Base-by-base conservation (phyloP, 2,797 vertebrate species). In the Microhierax caerulescens region DNA sequence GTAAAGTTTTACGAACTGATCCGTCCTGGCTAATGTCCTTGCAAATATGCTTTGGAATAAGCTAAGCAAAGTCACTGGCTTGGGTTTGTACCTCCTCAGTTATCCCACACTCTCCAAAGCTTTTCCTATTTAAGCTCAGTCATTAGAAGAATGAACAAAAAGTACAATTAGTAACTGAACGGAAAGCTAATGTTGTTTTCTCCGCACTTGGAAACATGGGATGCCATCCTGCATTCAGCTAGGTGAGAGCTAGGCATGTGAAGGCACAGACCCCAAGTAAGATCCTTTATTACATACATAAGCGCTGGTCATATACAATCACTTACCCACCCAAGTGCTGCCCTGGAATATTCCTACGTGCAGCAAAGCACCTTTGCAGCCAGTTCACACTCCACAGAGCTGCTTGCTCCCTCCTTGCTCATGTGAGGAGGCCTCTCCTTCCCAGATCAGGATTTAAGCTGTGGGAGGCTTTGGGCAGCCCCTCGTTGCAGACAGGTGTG, bases 31-130 rank as follows among this genome's bases (percentile, higher is more conserved):
- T 93, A 87, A 91, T 69, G 84, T 93, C 54, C 57, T 89, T 92
- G 61, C 47, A 96, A 61, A 87, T 85, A 74, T 15, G 13, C 36
- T 92, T 39, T 73, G 81, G 76, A 95, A 87, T 43, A 94, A 90
- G 63, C 73, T n/a, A 70, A 72, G 36, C 28, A 37, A 75, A 93
- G 54, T 27, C 30, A 41, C 27, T 64, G 43, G 8, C 37, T 89
- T 68, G 34, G 32, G 37, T 69, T 92, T 70, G n/a, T 57, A 64
- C 41, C 72, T 88, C 36, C 43, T 83, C 73, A 36, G 90, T 86
- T 89, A 82, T 76, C 27, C 10, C 61, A 82, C 32, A 61, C 60
- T 23, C 53, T 56, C 34, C 37, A 70, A 76, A 30, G 69, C 22
- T 65, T 75, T 92, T 86, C 50, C n/a, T 67, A 9, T n/a, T 86